These are phyloP conservation scores for Hermetia illucens DNA, from an alignment of 1,140 invertebrate species.

Conservation along the genomic window DNA sequence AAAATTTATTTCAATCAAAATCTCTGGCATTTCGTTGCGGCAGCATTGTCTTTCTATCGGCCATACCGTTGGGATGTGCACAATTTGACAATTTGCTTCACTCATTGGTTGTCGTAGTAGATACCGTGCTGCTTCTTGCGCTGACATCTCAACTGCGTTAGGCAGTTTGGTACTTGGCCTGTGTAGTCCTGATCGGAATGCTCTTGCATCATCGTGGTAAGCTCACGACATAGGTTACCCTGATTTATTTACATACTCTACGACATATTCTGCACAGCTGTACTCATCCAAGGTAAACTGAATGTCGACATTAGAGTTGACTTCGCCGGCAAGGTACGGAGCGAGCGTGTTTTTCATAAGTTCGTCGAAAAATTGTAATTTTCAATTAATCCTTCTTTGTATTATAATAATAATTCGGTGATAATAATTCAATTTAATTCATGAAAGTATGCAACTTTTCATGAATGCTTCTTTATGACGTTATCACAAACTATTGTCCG, in stretches of 20 bases:
- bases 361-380: too few species aligned
- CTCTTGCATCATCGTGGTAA: slow-evolving; percentile 20
- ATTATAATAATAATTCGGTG: too few species aligned
- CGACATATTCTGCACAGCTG: slow-evolving; percentile 16
- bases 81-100: slow-evolving; percentile 12
- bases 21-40: slow-evolving; percentile 20
- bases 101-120: slow-evolving; percentile 16
- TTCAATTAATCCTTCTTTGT: too few species aligned
- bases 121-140: slow-evolving; percentile 33
- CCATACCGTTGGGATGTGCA: slow-evolving; percentile 28
- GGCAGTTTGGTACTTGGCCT: slow-evolving; percentile 24
- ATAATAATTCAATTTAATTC: too few species aligned
- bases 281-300: slow-evolving; percentile 31
- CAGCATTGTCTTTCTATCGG: slow-evolving; percentile 20
- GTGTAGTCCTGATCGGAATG: slow-evolving; percentile 25
- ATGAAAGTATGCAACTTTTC: too few species aligned
- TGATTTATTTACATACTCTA: slow-evolving; percentile 30
- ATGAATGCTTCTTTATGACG: too few species aligned
- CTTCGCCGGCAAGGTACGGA: slow-evolving; percentile 17
- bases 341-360: slow-evolving; percentile 25
- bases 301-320: slow-evolving; percentile 27
- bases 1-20: slow-evolving; percentile 23
- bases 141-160: slow-evolving; percentile 27
- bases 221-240: slow-evolving; percentile 22
- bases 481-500: too few species aligned